Conservation (phyloP, 2,113 vertebrate species). For the Megaceryle torquata region DNA sequence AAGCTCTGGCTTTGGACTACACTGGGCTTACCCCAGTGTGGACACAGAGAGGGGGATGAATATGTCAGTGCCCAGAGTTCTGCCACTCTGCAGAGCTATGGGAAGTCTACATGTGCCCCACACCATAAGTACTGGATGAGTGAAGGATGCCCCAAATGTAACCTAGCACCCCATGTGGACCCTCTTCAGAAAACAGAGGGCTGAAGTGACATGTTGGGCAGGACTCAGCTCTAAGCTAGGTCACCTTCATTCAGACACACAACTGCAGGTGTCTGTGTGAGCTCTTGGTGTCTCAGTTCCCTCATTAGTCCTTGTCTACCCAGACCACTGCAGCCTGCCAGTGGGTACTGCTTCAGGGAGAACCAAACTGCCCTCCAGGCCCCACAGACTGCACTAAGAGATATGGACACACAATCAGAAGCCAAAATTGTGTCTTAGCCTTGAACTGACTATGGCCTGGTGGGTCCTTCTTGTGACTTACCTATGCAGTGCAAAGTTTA, state of each 20-base stretch:
- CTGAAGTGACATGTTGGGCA: background rate
- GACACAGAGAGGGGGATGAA: background rate
- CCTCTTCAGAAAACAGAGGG: background rate
- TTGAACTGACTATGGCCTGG: background rate
- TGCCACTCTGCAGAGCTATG: background rate
- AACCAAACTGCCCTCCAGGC: background rate
- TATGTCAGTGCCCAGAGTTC: background rate
- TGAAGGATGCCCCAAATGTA: background rate
- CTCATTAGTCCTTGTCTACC: background rate
- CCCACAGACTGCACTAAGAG: too few species aligned
- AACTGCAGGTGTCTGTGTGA: background rate
- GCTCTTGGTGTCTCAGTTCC: background rate
- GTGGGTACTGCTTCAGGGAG: background rate
- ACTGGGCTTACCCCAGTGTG: background rate
- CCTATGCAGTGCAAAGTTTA: background rate
- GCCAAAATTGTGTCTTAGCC: background rate
- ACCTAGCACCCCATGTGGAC: background rate
- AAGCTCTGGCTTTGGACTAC: background rate
- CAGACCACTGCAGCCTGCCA: background rate
- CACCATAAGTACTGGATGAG: background rate
- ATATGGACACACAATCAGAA: background rate
- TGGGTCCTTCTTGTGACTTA: background rate
- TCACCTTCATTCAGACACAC: background rate
- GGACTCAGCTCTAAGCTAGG: background rate
- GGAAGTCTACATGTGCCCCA: fast-evolving